Evolutionary conservation across 2,888 invertebrate genomes (phyloP).

Genomic region (Tenthredo livida): DNA sequence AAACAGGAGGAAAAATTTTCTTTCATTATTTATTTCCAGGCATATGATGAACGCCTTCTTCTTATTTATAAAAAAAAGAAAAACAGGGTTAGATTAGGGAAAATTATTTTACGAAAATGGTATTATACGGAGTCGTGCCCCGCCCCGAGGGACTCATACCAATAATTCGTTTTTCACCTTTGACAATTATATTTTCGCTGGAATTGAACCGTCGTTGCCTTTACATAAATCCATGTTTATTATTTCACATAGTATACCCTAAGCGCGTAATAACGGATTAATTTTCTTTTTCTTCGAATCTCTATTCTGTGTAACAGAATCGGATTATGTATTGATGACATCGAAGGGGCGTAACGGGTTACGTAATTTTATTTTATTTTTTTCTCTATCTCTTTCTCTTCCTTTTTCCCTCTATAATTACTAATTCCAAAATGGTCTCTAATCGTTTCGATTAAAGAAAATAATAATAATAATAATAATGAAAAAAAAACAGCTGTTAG

Average conservation of each 20-base stretch:
- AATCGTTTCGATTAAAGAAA: not conserved
- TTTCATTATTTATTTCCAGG: not conserved
- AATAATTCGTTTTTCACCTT: not conserved
- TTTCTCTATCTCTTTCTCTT: not conserved
- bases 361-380: not conserved
- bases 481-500: not conserved
- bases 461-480: not conserved
- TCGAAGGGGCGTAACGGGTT: conserved; percentile 30
- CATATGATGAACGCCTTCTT: not conserved
- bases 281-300: not conserved
- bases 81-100: not conserved
- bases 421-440: not conserved
- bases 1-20: not conserved
- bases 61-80: not conserved
- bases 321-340: not conserved
- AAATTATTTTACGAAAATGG: not conserved
- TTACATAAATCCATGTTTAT: not conserved
- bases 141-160: conserved; percentile 6
- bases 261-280: not conserved
- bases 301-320: not conserved
- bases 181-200: not conserved
- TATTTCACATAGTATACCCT: not conserved
- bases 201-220: no score
- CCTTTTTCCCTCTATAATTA: not conserved
- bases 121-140: not conserved